A percentile compares a stretch with the other conserved stretches of the same genome.
phyloP scores from a whole-genome alignment of 2,888 invertebrate species.

The Drosophila borealis region DNA sequence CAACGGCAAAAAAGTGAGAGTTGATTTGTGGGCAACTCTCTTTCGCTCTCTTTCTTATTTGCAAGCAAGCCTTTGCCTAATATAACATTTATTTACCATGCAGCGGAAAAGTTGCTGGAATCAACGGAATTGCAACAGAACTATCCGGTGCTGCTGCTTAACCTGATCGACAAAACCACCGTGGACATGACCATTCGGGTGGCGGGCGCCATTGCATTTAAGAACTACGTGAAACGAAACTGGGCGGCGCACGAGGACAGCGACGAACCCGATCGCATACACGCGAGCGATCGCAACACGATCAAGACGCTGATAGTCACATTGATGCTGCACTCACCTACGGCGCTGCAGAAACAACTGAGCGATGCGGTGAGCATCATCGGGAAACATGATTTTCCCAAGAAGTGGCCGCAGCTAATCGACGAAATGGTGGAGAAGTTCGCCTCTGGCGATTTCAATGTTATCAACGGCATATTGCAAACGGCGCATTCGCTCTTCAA shows the following conservation, averaged over 20 bases:
- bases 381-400: slow-evolving; percentile 98
- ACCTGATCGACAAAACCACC: slow-evolving; percentile 93
- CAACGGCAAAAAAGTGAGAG: slow-evolving; percentile 5
- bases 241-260: slow-evolving; percentile 92
- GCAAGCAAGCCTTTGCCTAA: background rate
- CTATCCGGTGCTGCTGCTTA: slow-evolving; percentile 93
- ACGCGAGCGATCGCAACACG: slow-evolving; percentile 90
- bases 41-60: background rate
- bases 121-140: slow-evolving; percentile 96
- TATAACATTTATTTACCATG: slow-evolving; percentile 8
- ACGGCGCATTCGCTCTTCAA: slow-evolving; percentile 99
- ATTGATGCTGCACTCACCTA: slow-evolving; percentile 96
- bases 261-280: slow-evolving; percentile 92
- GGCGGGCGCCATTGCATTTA: slow-evolving; percentile 97
- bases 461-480: slow-evolving; percentile 96
- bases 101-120: slow-evolving; percentile 96
- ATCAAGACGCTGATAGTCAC: slow-evolving; percentile 95
- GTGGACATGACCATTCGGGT: slow-evolving; percentile 93
- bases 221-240: slow-evolving; percentile 98
- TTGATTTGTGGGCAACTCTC: background rate
- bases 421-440: slow-evolving; percentile 97
- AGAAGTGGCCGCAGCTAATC: slow-evolving; percentile 97
- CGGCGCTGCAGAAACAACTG: slow-evolving; percentile 95
- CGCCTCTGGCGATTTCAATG: slow-evolving; percentile 94
- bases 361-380: slow-evolving; percentile 98